A percentile compares a stretch with the other conserved stretches of the same genome.
These are phyloP conservation scores for Samia ricini DNA, from an alignment of 1,140 invertebrate genomes.

Conservation along the genomic window DNA sequence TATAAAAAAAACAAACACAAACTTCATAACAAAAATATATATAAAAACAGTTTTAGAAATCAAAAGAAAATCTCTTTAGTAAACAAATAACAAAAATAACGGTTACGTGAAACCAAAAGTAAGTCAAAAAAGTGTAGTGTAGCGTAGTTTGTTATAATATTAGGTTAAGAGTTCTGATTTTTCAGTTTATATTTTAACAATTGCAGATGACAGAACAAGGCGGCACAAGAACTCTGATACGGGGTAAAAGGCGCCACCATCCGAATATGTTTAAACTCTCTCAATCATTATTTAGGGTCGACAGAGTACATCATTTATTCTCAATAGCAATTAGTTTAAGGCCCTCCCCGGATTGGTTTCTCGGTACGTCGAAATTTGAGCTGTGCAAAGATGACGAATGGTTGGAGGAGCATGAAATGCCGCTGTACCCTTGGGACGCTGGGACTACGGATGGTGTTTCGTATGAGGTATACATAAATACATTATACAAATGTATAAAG, in stretches of 20 bases:
- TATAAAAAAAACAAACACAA: too few species aligned
- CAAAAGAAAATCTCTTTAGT: too few species aligned
- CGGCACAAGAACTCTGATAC: constrained; percentile 56
- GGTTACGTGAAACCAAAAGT: too few species aligned
- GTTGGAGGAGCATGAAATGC: constrained; percentile 42
- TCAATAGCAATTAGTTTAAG: constrained; percentile 55
- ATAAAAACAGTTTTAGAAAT: too few species aligned
- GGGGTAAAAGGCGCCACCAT: constrained; percentile 52
- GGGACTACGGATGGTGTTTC: constrained; percentile 58
- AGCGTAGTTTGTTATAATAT: too few species aligned
- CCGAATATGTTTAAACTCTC: constrained; percentile 57
- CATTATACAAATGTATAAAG: too few species aligned
- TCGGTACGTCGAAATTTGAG: constrained; percentile 56
- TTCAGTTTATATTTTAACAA: too few species aligned
- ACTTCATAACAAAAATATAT: too few species aligned
- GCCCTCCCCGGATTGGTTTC: constrained; percentile 65
- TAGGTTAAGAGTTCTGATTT: too few species aligned
- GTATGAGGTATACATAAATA: constrained; percentile 45
- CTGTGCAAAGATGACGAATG: constrained; percentile 52
- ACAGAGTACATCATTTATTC: constrained; percentile 56
- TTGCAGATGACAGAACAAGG: constrained; percentile 45
- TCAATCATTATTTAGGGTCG: constrained; percentile 54
- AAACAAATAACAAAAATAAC: too few species aligned
- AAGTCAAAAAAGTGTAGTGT: too few species aligned
- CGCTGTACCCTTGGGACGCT: constrained; percentile 65